phyloP scores from a whole-genome alignment of 1,140 invertebrate genomes.

The Leptinotarsa texana region DNA sequence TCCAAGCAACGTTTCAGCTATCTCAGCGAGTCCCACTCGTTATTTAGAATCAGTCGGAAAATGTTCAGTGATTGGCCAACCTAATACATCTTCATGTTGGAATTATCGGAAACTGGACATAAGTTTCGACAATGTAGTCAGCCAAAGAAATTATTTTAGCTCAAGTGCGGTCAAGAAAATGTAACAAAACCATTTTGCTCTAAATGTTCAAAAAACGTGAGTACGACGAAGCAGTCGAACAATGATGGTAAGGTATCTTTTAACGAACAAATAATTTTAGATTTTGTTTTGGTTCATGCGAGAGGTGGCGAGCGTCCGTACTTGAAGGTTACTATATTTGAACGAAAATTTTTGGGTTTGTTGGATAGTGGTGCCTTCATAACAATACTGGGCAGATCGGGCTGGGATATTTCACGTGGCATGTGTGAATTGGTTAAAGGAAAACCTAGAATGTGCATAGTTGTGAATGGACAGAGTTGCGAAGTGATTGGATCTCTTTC shows the following conservation, averaged over 20 bases:
- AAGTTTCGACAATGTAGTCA: background rate
- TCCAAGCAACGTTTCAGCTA: background rate
- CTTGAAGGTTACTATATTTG: background rate
- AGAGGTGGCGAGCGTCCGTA: constrained; percentile 1
- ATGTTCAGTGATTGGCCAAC: background rate
- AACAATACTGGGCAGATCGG: constrained; percentile 8
- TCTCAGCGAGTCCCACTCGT: background rate
- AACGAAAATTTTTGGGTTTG: background rate
- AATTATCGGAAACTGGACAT: background rate
- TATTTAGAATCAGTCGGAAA: background rate
- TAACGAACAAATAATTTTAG: background rate
- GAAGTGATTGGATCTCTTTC: background rate
- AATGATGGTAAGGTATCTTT: background rate
- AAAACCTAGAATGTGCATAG: background rate
- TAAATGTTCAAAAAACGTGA: background rate
- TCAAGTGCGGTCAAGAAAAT: constrained; percentile 5
- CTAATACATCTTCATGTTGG: background rate
- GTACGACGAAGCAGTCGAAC: background rate
- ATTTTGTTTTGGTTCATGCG: background rate
- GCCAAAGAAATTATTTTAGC: constrained; percentile 12
- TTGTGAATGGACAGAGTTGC: background rate
- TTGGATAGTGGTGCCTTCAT: constrained; percentile 18
- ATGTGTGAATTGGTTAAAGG: constrained; percentile 4
- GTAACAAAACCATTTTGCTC: constrained; percentile 16
- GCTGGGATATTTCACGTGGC: background rate